Percentiles rank a stretch among this genome's conserved stretches.
These are phyloP conservation scores for Conopomorpha cramerella DNA, from an alignment of 1,140 invertebrate genomes.

Conservation along the genomic window DNA sequence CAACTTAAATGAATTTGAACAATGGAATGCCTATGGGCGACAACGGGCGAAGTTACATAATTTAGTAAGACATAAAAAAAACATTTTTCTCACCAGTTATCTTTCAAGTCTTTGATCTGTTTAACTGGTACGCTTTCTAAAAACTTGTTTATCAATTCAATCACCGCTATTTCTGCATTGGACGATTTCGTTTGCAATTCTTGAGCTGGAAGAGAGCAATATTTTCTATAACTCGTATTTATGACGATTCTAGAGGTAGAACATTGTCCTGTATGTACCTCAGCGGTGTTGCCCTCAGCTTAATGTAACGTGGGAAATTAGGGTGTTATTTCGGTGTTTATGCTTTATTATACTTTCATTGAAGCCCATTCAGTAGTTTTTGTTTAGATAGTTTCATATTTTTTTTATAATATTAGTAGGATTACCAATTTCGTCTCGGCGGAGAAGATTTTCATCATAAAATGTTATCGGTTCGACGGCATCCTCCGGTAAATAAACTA, in stretches of 20 bases:
- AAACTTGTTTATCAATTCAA: slow-evolving; percentile 74
- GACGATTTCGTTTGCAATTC: slow-evolving; percentile 45
- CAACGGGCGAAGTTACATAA: slow-evolving; percentile 1
- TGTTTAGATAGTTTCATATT: too few relatives aligned
- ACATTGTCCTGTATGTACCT: too few relatives aligned
- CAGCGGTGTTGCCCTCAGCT: too few relatives aligned
- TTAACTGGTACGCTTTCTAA: slow-evolving; percentile 62
- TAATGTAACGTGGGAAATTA: too few relatives aligned
- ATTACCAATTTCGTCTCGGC: slow-evolving; percentile 58
- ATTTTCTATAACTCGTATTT: too few relatives aligned
- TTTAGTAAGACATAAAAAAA: not conserved
- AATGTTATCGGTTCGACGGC: slow-evolving; percentile 70
- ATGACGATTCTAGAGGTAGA: too few relatives aligned
- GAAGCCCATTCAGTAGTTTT: too few relatives aligned
- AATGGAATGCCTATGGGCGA: too few relatives aligned
- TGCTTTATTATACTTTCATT: too few relatives aligned
- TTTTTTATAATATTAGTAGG: slow-evolving; percentile 1
- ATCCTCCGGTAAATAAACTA: slow-evolving; percentile 69
- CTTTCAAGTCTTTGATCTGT: slow-evolving; percentile 60
- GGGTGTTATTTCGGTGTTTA: too few relatives aligned
- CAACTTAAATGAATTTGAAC: too few relatives aligned
- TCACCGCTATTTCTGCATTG: slow-evolving; percentile 67
- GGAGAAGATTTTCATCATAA: slow-evolving; percentile 66
- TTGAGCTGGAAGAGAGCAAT: slow-evolving; percentile 20
- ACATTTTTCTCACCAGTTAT: slow-evolving; percentile 58